Evolutionary conservation across 92 coral and sea anemone species (phyloP).

Genomic region (Palythoa grandis): DNA sequence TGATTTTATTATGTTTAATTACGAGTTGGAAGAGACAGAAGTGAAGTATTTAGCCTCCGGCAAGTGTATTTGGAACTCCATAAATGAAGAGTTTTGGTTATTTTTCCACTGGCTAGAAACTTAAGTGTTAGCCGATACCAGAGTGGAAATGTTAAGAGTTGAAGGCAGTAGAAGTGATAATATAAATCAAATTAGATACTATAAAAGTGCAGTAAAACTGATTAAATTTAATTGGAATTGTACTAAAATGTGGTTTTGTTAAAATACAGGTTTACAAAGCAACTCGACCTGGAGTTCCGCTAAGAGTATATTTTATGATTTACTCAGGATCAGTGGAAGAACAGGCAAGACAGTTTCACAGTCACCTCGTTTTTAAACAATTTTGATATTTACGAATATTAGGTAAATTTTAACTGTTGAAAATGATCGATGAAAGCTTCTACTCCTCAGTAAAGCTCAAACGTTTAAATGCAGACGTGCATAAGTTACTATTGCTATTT

Average conservation of each 20-base stretch:
- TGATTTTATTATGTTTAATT: slow-evolving; percentile 94
- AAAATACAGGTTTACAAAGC: slow-evolving; percentile 88
- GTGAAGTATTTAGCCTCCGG: slow-evolving; percentile 82
- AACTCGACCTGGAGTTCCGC: slow-evolving; percentile 94
- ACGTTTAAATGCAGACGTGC: too few species aligned
- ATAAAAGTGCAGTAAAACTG: too few species aligned
- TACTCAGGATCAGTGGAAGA: slow-evolving; percentile 98
- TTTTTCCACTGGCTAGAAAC: too few species aligned
- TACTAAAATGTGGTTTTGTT: not conserved
- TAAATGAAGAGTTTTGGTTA: too few species aligned
- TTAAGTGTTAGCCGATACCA: too few species aligned
- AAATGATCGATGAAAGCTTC: not conserved
- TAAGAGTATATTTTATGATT: slow-evolving; percentile 93
- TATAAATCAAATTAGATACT: not conserved
- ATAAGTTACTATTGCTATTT: too few species aligned
- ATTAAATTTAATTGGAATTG: not conserved
- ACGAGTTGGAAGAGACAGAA: slow-evolving; percentile 77
- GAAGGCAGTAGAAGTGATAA: too few species aligned
- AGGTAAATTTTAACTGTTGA: not conserved
- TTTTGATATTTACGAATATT: not conserved
- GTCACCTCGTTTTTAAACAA: not conserved
- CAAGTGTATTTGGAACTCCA: slow-evolving; percentile 29
- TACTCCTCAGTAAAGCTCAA: not conserved
- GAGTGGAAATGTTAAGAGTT: too few species aligned
- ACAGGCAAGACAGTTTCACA: slow-evolving; percentile 63